These are phyloP conservation scores for Scaptomyza montana DNA, from an alignment of 1,140 invertebrate genomes.

Conservation along the genomic window DNA sequence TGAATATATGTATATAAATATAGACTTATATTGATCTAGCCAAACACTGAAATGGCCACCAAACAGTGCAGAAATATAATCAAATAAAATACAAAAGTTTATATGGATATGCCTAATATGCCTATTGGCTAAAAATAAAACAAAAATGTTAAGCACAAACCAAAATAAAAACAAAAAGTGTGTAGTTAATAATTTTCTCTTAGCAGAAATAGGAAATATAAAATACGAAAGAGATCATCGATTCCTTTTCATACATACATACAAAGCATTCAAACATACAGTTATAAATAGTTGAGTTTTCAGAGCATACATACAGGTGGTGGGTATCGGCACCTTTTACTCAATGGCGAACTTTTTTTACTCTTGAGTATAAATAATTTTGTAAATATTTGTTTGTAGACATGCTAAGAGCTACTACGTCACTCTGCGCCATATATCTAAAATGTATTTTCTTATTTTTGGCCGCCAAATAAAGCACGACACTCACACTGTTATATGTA, in stretches of 20 bases:
- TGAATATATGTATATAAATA: background rate
- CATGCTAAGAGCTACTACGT: background rate
- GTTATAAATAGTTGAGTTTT: constrained; percentile 4
- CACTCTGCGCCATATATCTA: background rate
- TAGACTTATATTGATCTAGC: background rate
- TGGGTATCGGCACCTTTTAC: constrained; percentile 2
- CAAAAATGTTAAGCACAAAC: constrained; percentile 21
- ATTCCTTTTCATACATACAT: constrained; percentile 11
- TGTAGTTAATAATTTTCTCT: constrained; percentile 15
- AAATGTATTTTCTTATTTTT: background rate
- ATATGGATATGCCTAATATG: constrained; percentile 44
- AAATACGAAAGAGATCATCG: constrained; percentile 8
- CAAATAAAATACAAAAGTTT: constrained; percentile 43
- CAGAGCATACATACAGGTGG: constrained; percentile 21
- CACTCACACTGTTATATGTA: too few species aligned
- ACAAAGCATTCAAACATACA: background rate
- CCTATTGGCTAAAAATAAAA: constrained; percentile 41
- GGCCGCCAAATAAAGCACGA: background rate
- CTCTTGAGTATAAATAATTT: background rate
- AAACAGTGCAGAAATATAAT: constrained; percentile 20
- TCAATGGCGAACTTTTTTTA: constrained; percentile 1
- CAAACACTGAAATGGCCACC: too few species aligned
- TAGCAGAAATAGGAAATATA: constrained; percentile 15
- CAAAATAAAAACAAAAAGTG: constrained; percentile 28
- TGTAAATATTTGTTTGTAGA: background rate